Base-by-base conservation (phyloP, 2,888 invertebrate species). In the Thumatha senex region DNA sequence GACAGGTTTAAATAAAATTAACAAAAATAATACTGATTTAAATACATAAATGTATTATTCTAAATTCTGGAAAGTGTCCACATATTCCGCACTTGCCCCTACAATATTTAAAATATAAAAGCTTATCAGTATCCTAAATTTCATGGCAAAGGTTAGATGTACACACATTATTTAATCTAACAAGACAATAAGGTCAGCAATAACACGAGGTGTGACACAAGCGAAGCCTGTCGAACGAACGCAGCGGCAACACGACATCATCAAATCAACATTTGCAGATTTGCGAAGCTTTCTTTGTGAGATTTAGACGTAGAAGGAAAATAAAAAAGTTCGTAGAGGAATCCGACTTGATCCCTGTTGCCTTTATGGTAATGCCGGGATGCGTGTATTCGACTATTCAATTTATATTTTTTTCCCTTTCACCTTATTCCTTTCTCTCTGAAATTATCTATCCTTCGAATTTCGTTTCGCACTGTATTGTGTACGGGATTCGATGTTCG, bases 211-310 rank as follows among this genome's bases (percentile, higher is more conserved):
- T 36, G 47, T 40, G 51, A 48, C 50, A 14, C 45, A 50, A 52
- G 46, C 47, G 54, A 42, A 58, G 49, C 46, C 40, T 49, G 60
- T 62, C 61, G 60, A 58, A 60, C 62, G 62, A 56, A 61, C 56
- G 56, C n/a, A n/a, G n/a, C 71, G 72, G 18, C 18, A 24, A 72
- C 76, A 66, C 73, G 70, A 74, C 77, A 91, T 92, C 91, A 92
- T 92, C 92, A 92, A 92, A 92, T 92, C 91, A 92, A 87, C 91
- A 92, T 92, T 91, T 91, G 90, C 91, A 92, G 92, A 92, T 92
- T 92, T 88, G 84, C 92, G 89, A 82, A 87, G 89, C 89, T 90
- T 90, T 90, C 83, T 83, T 82, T 76, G 80, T 74, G 87, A 90
- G 91, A 91, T 91, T 90, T 91, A 91, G 90, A 90, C 89, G 90